phyloP scores from a whole-genome alignment of 2,888 invertebrate species.

The Bombylius major region DNA sequence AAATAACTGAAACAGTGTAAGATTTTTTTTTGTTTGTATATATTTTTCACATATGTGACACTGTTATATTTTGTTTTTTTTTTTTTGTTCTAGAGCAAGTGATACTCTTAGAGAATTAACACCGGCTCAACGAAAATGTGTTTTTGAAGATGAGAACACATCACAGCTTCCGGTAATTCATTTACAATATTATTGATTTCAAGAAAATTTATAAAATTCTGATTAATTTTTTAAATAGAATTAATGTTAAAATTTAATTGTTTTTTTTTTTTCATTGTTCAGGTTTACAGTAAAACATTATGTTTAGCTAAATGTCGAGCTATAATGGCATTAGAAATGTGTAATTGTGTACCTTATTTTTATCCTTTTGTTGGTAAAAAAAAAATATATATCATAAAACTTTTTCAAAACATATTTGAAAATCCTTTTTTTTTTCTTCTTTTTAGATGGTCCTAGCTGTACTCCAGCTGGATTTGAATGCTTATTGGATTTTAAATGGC shows the following conservation, averaged over 20 bases:
- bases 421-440: background rate
- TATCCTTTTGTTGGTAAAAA: conserved; percentile 32
- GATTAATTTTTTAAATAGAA: background rate
- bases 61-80: too few relatives aligned
- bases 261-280: background rate
- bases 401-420: background rate
- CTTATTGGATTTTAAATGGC: conserved; percentile 11
- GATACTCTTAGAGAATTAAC: conserved; percentile 30
- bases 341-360: conserved; percentile 45
- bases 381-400: background rate
- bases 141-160: conserved; percentile 40
- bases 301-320: conserved; percentile 38
- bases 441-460: conserved; percentile 11
- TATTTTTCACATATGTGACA: too few relatives aligned
- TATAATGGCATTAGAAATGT: conserved; percentile 38
- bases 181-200: background rate
- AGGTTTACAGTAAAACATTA: conserved; percentile 30
- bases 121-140: conserved; percentile 39
- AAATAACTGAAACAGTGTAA: conserved; percentile 33
- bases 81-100: conserved; percentile 4
- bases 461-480: conserved; percentile 9
- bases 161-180: conserved; percentile 30
- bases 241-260: background rate
- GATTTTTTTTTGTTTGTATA: conserved; percentile 3
- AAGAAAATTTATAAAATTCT: too few relatives aligned